Evolutionary conservation across 37 sponge, comb jelly and placozoan genomes (phyloP), one percentile per base, ranked within the genome.

Genomic region (Amphimedon queenslandica): DNA sequence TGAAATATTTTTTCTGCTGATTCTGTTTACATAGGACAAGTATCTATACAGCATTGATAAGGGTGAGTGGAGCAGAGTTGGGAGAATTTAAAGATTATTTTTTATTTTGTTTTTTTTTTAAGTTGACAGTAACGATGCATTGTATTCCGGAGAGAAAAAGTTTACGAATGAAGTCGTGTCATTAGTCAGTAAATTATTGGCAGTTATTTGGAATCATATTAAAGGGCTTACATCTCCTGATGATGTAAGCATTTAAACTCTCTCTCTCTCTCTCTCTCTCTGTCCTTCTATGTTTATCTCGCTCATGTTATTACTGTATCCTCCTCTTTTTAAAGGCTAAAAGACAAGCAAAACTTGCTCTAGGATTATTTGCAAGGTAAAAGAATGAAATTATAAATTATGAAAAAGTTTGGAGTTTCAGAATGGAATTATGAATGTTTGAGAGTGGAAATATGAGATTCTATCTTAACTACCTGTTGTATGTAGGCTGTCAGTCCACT

Each of bases 71-170:
- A 18, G 13, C 13, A 18, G 13, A 8, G 13, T 13, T 47, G 53
- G 8, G n/a, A n/a, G n/a, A n/a, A n/a, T n/a, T n/a, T 18, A 71
- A 10, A 57, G 60, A 13, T 40, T 32, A 39, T 71, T 21, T 21
- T 34, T 42, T 28, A 6, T 66, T 16, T 28, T 66, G 37, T 11
- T 21, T 74, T 72, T 67, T 72, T 72, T 25, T 20, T n/a, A 57
- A 90, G 91, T 96, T 38, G 95, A 92, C 64, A 86, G 78, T 63
- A 97, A 97, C 79, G 95, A 97, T 70, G 86, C 69, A 33, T 75
- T 97, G 76, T 97, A 97, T 76, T 94, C 86, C 34, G 82, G 91
- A 27, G 96, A 92, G 60, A 82, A 70, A 34, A 97, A 94, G 74
- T 84, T 88, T 69, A 75, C 89, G 6, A 77, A 57, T 27, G 87